Conservation (phyloP, 2,888 invertebrate genomes). For the Caenorhabditis angaria region DNA sequence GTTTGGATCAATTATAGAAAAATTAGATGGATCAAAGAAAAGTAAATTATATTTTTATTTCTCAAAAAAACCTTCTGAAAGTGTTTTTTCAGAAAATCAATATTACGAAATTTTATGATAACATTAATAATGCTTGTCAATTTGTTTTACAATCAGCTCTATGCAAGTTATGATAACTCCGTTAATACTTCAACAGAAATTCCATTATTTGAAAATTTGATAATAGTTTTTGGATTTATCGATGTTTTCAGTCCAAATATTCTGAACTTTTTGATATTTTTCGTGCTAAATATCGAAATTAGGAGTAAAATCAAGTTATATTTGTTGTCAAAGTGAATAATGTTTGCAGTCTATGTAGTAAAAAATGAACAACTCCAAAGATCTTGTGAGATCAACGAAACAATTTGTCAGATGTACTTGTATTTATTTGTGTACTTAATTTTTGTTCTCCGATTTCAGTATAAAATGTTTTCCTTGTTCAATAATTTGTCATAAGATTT, state of each 20-base stretch:
- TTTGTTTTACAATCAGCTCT: not conserved
- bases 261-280: not conserved
- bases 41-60: too few species aligned
- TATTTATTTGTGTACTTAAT: not conserved
- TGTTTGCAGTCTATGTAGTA: not conserved
- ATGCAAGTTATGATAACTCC: not conserved
- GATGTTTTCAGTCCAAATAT: not conserved
- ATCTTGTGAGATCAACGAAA: not conserved
- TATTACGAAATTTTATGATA: not conserved
- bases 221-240: not conserved
- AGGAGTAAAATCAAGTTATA: not conserved
- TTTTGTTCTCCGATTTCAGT: not conserved
- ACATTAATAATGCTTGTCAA: not conserved
- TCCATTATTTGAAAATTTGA: not conserved
- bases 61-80: too few species aligned
- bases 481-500: not conserved
- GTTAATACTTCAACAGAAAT: not conserved
- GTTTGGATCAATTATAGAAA: not conserved
- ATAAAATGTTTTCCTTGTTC: not conserved
- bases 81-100: not conserved
- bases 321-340: not conserved
- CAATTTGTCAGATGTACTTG: not conserved
- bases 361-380: too few species aligned
- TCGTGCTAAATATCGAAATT: not conserved
- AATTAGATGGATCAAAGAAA: not conserved